Percentiles rank a stretch among this genome's conserved stretches.
These are phyloP conservation scores for Sandelia bainsii DNA, from an alignment of 2,797 vertebrate genomes.

Conservation along the genomic window DNA sequence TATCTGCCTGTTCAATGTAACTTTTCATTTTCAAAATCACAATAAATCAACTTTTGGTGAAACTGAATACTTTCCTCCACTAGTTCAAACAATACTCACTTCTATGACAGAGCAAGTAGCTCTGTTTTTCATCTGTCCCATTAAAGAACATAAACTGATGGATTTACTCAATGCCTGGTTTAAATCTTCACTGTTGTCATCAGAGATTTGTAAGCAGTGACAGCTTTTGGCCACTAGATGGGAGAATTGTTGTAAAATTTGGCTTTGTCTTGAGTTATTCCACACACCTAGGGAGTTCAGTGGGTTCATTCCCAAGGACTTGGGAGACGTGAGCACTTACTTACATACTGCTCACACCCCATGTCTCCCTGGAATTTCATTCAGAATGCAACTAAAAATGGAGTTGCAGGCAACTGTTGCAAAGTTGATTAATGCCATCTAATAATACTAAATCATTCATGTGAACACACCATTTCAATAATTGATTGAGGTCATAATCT, in stretches of 20 bases:
- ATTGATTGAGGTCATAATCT: constrained; percentile 52
- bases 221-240: constrained; percentile 72
- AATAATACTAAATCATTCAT: constrained; percentile 52
- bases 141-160: constrained; percentile 3
- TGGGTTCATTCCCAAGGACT: constrained; percentile 78
- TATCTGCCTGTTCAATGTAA: constrained; percentile 23
- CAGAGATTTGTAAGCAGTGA: constrained; percentile 15
- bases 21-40: constrained; percentile 44
- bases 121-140: not conserved
- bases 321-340: constrained; percentile 60
- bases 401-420: constrained; percentile 29
- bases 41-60: constrained; percentile 66
- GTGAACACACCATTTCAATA: constrained; percentile 40
- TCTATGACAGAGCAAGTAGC: not conserved
- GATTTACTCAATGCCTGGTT: not conserved
- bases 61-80: not conserved
- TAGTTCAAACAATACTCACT: not conserved
- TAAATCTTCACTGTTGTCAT: not conserved
- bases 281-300: constrained; percentile 73
- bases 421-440: constrained; percentile 39
- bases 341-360: constrained; percentile 40
- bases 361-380: constrained; percentile 47
- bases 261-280: constrained; percentile 14
- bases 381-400: constrained; percentile 39
- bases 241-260: constrained; percentile 41